Evolutionary conservation across 2,888 invertebrate genomes (phyloP), one percentile per base, ranked within the genome.

Genomic region (Acronicta psi): DNA sequence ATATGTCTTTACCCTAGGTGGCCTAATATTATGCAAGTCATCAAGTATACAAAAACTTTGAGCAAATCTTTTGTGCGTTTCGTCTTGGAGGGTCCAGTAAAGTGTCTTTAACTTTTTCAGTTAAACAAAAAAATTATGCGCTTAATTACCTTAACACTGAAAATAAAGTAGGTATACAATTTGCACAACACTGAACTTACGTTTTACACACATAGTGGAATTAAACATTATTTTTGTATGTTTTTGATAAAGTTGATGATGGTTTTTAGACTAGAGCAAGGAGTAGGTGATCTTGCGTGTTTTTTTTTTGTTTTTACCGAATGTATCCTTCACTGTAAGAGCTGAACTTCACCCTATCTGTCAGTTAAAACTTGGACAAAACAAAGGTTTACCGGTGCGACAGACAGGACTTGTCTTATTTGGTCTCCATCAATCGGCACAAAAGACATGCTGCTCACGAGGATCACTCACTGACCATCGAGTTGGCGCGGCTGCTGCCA

Each of bases 401-500:
- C 20, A 43, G 67, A 52, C 52, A 54, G 63, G 53, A 63, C 18
- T 63, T 43, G 18, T 69, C 59, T 54, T 74, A 56, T 75, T 74
- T 38, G 61, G 38, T 34, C 41, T 40, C 49, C 54, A 37, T 73
- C 69, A 59, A 57, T 49, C 60, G 62, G 63, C 68, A 73, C 68
- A 71, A 77, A 64, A 71, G 67, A 65, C 57, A 69, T 56, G 64
- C 49, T 53, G 67, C 52, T 45, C 79, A 78, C 75, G 78, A 80
- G 79, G 64, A 80, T 81, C 75, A 77, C 70, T 80, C 82, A 92
- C 93, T 92, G 86, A 93, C 93, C 93, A 89, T 93, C 92, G 75
- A 89, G 75, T 77, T 89, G 91, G 73, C 93, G 86, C 79, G 87
- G 89, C 81, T 89, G 91, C 64, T 91, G 92, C 92, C 93, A 93